Conservation (phyloP, 2,113 vertebrate genomes). For the Sapayoa aenigma region DNA sequence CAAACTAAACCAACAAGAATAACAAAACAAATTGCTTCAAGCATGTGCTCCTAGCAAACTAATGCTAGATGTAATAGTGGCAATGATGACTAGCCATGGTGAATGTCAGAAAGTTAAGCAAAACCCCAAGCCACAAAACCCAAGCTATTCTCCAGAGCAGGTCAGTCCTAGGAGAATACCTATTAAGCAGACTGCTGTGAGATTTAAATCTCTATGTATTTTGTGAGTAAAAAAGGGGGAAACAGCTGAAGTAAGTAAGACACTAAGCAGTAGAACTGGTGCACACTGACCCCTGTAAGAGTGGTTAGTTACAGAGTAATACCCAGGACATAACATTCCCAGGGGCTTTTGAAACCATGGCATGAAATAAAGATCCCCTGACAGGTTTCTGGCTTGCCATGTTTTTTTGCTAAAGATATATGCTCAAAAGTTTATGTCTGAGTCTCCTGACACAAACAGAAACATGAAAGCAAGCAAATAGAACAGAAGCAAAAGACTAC, state of each 20-base stretch:
- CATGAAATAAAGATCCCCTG: not conserved
- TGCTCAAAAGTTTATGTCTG: not conserved
- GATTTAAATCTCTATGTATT: not conserved
- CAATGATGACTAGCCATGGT: not conserved
- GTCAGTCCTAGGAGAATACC: not conserved
- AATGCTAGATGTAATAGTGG: not conserved
- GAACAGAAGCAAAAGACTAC: not conserved
- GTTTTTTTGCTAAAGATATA: not conserved
- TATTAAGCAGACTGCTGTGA: not conserved
- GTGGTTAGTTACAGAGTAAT: not conserved
- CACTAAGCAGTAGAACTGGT: not conserved
- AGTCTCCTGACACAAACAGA: not conserved
- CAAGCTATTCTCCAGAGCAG: not conserved
- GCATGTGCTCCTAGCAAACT: not conserved
- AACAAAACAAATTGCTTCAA: not conserved
- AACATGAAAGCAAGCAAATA: not conserved
- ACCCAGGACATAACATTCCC: not conserved
- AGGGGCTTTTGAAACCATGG: not conserved
- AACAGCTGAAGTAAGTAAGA: not conserved
- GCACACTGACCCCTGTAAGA: not conserved
- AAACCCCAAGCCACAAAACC: not conserved
- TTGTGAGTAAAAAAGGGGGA: not conserved
- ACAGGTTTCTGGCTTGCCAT: not conserved
- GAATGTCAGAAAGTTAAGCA: not conserved
- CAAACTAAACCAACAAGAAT: accelerated